Conservation (phyloP, 2,113 vertebrate genomes). For the Sisor rabdophorus region DNA sequence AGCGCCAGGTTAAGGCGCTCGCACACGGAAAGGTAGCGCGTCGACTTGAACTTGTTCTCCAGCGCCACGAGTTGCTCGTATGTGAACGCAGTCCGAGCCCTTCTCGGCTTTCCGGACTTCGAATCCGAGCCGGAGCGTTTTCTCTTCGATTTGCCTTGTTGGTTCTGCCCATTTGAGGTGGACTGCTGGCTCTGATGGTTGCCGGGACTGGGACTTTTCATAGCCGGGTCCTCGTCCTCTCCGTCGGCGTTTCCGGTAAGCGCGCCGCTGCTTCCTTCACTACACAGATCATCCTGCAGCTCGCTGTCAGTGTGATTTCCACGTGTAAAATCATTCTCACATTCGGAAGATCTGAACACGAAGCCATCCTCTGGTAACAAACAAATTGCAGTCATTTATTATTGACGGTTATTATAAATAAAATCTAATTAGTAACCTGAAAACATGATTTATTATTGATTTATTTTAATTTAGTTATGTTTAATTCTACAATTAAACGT, state of each 20-base stretch:
- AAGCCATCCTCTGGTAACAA: constrained; percentile 70
- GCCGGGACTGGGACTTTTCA: constrained; percentile 57
- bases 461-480: background rate
- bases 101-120: constrained; percentile 87
- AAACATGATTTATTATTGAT: too few species aligned
- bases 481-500: background rate
- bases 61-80: constrained; percentile 93
- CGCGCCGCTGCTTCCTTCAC: constrained; percentile 75
- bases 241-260: constrained; percentile 57
- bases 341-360: constrained; percentile 71
- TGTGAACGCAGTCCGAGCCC: constrained; percentile 91
- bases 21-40: constrained; percentile 88
- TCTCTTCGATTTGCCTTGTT: constrained; percentile 78
- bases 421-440: background rate
- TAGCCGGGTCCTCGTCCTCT: constrained; percentile 61
- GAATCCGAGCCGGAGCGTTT: constrained; percentile 89
- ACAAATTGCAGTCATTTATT: constrained; percentile 6
- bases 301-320: constrained; percentile 72
- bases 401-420: background rate
- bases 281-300: constrained; percentile 72
- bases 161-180: constrained; percentile 51
- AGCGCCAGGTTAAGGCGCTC: constrained; percentile 89
- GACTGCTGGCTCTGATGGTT: constrained; percentile 29
- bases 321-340: constrained; percentile 68
- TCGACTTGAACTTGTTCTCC: constrained; percentile 95